phyloP scores from a whole-genome alignment of 1,140 invertebrate species.

The Aphelenchoides besseyi region DNA sequence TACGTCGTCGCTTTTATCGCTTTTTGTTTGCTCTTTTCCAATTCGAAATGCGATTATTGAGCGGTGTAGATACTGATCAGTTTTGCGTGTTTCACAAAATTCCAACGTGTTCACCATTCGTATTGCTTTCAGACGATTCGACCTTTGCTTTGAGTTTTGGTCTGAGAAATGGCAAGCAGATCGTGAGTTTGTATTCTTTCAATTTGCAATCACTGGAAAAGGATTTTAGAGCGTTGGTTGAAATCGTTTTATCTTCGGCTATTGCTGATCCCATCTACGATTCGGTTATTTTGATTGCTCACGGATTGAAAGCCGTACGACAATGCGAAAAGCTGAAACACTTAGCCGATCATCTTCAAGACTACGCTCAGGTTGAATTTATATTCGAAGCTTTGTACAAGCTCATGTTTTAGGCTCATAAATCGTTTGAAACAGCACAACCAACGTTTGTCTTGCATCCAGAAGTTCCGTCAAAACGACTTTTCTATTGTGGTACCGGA shows the following conservation, averaged over 20 bases:
- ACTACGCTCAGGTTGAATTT: conserved; percentile 34
- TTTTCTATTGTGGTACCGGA: conserved; percentile 40
- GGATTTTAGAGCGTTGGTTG: conserved; percentile 13
- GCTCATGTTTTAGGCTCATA: conserved; percentile 24
- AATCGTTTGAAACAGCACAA: conserved; percentile 28
- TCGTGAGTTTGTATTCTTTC: not conserved
- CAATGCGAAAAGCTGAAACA: conserved; percentile 18
- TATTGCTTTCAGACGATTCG: no score
- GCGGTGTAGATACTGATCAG: no score
- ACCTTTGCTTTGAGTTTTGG: no score
- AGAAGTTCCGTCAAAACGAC: conserved; percentile 29
- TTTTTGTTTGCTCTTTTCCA: no score
- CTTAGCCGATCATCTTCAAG: conserved; percentile 15
- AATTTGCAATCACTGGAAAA: not conserved
- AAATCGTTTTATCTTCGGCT: conserved; percentile 9
- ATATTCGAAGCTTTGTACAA: not conserved
- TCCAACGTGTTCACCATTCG: no score
- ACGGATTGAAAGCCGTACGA: conserved; percentile 21
- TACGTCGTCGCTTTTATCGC: no score
- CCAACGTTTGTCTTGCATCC: conserved; percentile 26
- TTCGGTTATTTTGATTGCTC: conserved; percentile 34
- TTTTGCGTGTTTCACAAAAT: no score
- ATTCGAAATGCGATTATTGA: no score
- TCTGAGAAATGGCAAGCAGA: not conserved
- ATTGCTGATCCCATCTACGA: conserved; percentile 34